Percentiles rank a stretch among this genome's conserved stretches.
Evolutionary conservation across 2,797 vertebrate genomes (phyloP).

Genomic region (Manis crassicaudata): DNA sequence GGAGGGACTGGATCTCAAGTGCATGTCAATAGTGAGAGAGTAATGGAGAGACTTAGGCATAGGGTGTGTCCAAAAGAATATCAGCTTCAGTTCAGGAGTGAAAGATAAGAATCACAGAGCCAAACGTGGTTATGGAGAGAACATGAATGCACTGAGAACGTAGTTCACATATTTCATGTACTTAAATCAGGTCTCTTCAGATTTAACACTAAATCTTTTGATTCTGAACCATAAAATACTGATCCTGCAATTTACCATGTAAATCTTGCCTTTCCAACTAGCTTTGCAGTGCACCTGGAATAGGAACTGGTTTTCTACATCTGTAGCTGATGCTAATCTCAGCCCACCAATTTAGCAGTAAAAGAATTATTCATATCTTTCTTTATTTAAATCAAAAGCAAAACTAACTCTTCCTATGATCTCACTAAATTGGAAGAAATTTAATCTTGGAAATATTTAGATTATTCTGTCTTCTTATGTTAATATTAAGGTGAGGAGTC

Average conservation of each 20-base stretch:
- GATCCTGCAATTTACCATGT: not conserved
- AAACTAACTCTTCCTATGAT: not conserved
- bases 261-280: not conserved
- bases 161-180: not conserved
- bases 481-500: not conserved
- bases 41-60: not conserved
- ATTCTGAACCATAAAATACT: not conserved
- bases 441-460: not conserved
- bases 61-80: not conserved
- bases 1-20: not conserved
- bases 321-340: not conserved
- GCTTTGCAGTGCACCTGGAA: not conserved
- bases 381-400: not conserved
- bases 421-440: not conserved
- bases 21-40: not conserved
- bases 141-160: not conserved
- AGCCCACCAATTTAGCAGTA: not conserved
- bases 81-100: not conserved
- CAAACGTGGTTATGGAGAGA: not conserved
- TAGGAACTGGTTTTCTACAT: not conserved
- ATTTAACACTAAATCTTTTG: not conserved
- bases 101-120: not conserved
- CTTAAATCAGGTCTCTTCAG: not conserved
- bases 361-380: not conserved
- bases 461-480: not conserved